Conservation (phyloP, 2,888 invertebrate genomes). For the Phymatocera aterrima region DNA sequence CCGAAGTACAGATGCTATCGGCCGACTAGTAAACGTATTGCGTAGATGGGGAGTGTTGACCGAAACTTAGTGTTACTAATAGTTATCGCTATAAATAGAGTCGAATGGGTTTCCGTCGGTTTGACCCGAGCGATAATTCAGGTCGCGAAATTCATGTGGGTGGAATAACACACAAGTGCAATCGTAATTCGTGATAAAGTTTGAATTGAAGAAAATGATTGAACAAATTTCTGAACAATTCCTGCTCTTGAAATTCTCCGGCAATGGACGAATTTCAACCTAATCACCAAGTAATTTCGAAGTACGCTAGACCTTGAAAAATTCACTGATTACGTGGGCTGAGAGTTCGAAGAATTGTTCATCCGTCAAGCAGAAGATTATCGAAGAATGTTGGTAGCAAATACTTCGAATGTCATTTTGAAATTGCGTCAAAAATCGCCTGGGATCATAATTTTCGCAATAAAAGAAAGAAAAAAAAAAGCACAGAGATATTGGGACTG, state of each 20-base stretch:
- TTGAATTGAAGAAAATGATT: neutral
- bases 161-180: neutral
- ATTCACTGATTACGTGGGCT: neutral
- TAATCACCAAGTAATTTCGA: too few relatives aligned
- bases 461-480: neutral
- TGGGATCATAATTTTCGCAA: neutral
- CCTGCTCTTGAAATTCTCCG: too few relatives aligned
- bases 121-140: conserved; percentile 19
- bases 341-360: neutral
- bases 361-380: neutral
- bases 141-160: conserved; percentile 23
- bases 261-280: too few relatives aligned
- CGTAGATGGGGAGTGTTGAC: neutral
- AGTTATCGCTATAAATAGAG: conserved; percentile 18
- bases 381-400: neutral
- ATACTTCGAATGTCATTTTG: neutral
- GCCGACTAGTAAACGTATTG: neutral
- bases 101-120: conserved; percentile 12
- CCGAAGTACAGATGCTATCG: neutral
- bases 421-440: neutral
- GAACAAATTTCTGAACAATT: too few relatives aligned
- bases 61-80: conserved; percentile 24
- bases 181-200: neutral
- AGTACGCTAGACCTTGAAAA: neutral
- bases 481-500: neutral